Base-by-base conservation (phyloP, 2,113 vertebrate species). In the Actinemys pallida region DNA sequence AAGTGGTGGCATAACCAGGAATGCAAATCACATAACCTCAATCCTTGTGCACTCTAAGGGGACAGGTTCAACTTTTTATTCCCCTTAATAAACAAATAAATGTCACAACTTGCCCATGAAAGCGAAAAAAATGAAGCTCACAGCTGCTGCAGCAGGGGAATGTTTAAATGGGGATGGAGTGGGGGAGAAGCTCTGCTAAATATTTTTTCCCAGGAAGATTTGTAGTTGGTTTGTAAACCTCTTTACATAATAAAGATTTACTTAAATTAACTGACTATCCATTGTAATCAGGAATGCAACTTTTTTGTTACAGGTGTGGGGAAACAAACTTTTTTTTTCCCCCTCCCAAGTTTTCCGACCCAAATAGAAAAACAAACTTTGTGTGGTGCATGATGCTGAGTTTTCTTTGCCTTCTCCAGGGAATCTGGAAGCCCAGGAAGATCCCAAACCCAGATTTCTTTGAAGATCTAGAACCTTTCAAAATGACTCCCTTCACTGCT, bases 361-460 rank as follows among this genome's bases (percentile, higher is more conserved):
- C 35, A 52, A 81, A 90, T 52, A 27, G 6, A 59, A 31, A 57
- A 31, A 10, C 78, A 39, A 11, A 53, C 45, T 45, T 47, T 72
- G 8, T 35, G 2, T 86, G 4, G 16, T 56, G 88, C 8, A 16
- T 90, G 17, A 92, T 14, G 45, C 27, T 92, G 49, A 87, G 49
- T 83, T 86, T 42, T 49, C 72, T 82, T 76, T 94, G 31, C 80
- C 13, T 90, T 94, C 91, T 89, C 42, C 94, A 99, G 99, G 99
- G 99, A 11, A 98, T 99, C 88, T 99, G 99, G 99, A 99, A 99
- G 95, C 99, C 99, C 35, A 99, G 99, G 94, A 99, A 99, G 98
- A 99, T 99, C 95, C 93, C 99, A 90, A 99, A 99, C 96, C 99
- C 99, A 1, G 99, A 99, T 88, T 99, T 98, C 98, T 99, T 99